Conservation (phyloP, 2,888 invertebrate species). For the Drosophila diplacantha region DNA sequence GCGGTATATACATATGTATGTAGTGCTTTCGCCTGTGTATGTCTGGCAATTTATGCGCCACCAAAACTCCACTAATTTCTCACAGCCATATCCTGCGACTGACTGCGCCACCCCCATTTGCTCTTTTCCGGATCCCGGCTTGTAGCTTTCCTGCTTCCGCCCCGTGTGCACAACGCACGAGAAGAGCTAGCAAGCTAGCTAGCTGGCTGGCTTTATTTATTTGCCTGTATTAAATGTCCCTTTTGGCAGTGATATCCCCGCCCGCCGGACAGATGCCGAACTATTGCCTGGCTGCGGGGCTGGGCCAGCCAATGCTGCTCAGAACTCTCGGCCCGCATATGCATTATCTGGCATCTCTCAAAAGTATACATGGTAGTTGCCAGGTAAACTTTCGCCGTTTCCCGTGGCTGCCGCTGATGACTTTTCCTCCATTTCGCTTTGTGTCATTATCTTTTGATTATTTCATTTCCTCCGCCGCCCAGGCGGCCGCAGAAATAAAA, state of each 20-base stretch:
- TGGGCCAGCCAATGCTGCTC: constrained; percentile 1
- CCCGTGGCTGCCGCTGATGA: constrained; percentile 49
- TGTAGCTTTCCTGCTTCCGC: constrained; percentile 43
- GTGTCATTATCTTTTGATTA: constrained; percentile 71
- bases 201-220: constrained; percentile 52
- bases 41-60: constrained; percentile 56
- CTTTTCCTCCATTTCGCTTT: constrained; percentile 38
- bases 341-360: constrained; percentile 28
- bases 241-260: constrained; percentile 32
- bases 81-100: constrained; percentile 35
- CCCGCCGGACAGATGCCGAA: constrained; percentile 9
- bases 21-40: constrained; percentile 10
- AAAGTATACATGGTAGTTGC: constrained; percentile 21
- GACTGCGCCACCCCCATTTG: constrained; percentile 14
- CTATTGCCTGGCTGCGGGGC: constrained; percentile 9
- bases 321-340: constrained; percentile 30
- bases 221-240: constrained; percentile 65
- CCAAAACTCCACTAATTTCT: constrained; percentile 66
- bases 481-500: constrained; percentile 37
- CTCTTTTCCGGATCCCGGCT: constrained; percentile 20
- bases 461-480: constrained; percentile 58
- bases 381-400: constrained; percentile 58
- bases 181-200: constrained; percentile 1
- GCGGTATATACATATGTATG: background rate
- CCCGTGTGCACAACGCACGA: constrained; percentile 42